Evolutionary conservation across 2,113 vertebrate genomes (phyloP), one percentile per base, ranked within the genome.

Genomic region (Leucosticte australis): DNA sequence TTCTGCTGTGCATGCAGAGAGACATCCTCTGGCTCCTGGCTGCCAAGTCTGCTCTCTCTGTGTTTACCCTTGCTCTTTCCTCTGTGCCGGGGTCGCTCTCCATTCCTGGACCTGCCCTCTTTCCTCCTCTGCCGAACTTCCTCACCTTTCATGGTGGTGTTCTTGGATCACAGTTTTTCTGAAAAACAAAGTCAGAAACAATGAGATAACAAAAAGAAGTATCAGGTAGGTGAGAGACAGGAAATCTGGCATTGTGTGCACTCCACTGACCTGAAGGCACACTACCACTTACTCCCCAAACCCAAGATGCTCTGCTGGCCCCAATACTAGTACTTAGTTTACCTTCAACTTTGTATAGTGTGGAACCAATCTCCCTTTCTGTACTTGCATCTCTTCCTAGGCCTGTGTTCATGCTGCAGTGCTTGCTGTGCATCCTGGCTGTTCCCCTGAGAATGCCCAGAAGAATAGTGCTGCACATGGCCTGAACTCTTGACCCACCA

Each of bases 81-180:
- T 65, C 92, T 98, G 79, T 83, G 94, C 89, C 95, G 95, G 87
- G 93, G 87, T 63, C 96, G 95, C 21, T 97, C 98, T 68, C 97
- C 97, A 42, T 95, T 98, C 79, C 97, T 98, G 85, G 87, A 92
- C 87, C 97, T 98, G 75, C 97, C 97, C 88, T 99, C 99, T 80
- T 98, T 98, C 84, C 98, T 98, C 81, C 98, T 98, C 63, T 98
- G 97, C 49, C 98, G 98, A 83, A 97, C 96, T 56, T 99, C 99
- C 30, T 98, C 98, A 39, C 97, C 97, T 11, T 98, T 98, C 99
- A 99, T 99, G 50, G 56, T 92, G 88, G 77, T 78, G 90, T 73
- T 87, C 70, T 71, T 39, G 62, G 81, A 60, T 80, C 81, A 77
- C 65, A 16, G 41, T 37, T 84, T 86, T 94, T 87, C 90, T 94